Evolutionary conservation across 1,140 invertebrate species (phyloP).

Genomic region (Bombus pascuorum): DNA sequence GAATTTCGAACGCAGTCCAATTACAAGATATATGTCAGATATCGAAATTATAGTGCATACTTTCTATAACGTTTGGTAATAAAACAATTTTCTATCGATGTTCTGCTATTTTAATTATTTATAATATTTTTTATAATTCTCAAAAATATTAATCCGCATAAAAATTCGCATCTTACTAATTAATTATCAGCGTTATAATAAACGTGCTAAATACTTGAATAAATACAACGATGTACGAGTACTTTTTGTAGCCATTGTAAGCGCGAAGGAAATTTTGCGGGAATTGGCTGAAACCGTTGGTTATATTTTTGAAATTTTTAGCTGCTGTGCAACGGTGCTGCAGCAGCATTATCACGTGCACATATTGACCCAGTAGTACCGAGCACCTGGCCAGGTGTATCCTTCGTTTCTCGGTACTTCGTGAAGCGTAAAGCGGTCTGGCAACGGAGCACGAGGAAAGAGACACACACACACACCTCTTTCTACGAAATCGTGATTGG

Average conservation of each 20-base stretch:
- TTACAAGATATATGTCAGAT: too few relatives aligned
- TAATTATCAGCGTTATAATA: too few relatives aligned
- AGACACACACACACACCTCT: slow-evolving; percentile 5
- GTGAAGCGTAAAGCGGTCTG: slow-evolving; percentile 58
- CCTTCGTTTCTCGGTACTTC: slow-evolving; percentile 41
- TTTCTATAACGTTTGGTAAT: too few relatives aligned
- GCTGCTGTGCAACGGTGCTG: slow-evolving; percentile 35
- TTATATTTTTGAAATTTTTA: slow-evolving; percentile 40
- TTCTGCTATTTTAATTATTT: too few relatives aligned
- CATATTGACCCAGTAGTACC: slow-evolving; percentile 63
- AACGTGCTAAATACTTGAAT: too few relatives aligned
- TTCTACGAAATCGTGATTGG: slow-evolving; percentile 35
- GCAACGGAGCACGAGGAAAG: slow-evolving; percentile 50
- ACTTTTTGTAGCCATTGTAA: neutral
- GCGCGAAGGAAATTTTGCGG: neutral
- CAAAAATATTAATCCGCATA: too few relatives aligned
- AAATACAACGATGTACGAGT: too few relatives aligned
- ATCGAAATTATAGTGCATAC: too few relatives aligned
- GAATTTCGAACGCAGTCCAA: too few relatives aligned
- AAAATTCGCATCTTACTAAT: too few relatives aligned
- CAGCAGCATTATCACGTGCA: slow-evolving; percentile 49
- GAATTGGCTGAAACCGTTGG: slow-evolving; percentile 3
- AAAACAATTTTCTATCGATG: too few relatives aligned
- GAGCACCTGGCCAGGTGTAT: slow-evolving; percentile 67
- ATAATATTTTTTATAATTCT: too few relatives aligned